phyloP scores from a whole-genome alignment of 1,140 invertebrate genomes.

The Cecropterus lyciades region DNA sequence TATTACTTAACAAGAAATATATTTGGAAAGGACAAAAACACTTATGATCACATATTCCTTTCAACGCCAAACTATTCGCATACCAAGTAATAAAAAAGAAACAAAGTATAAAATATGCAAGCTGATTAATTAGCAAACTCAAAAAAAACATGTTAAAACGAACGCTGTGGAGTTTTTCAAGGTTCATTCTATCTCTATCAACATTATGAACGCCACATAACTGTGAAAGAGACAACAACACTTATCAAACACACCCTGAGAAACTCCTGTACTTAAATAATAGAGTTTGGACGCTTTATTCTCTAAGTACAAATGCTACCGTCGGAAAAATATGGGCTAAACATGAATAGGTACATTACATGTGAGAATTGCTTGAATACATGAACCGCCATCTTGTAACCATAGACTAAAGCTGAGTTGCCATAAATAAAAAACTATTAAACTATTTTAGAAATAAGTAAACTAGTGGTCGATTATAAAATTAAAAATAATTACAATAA shows the following conservation, averaged over 20 bases:
- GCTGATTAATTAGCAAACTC: slow-evolving; percentile 45
- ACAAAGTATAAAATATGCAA: slow-evolving; percentile 48
- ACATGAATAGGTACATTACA: slow-evolving; percentile 24
- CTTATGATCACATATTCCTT: slow-evolving; percentile 27
- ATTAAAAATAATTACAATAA: slow-evolving; percentile 29
- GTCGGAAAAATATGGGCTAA: slow-evolving; percentile 19
- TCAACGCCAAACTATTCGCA: slow-evolving; percentile 39
- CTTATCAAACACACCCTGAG: slow-evolving; percentile 17
- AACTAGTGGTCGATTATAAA: slow-evolving; percentile 19
- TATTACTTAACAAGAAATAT: no score
- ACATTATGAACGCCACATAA: slow-evolving; percentile 18
- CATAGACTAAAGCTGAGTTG: slow-evolving; percentile 17
- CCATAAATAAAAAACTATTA: slow-evolving; percentile 21
- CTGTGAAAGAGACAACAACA: slow-evolving; percentile 25
- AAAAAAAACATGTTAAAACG: slow-evolving; percentile 30
- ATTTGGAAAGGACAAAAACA: no score
- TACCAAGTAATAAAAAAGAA: slow-evolving; percentile 43
- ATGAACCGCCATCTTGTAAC: slow-evolving; percentile 25
- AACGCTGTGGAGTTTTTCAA: slow-evolving; percentile 8
- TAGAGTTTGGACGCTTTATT: slow-evolving; percentile 41
- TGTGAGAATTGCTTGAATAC: slow-evolving; percentile 11
- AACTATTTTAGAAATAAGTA: slow-evolving; percentile 22
- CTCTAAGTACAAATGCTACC: slow-evolving; percentile 41
- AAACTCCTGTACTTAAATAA: slow-evolving; percentile 28
- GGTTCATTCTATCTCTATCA: slow-evolving; percentile 6